Base-by-base conservation (phyloP, 1,140 invertebrate genomes). In the Bathynomus jamesi region DNA sequence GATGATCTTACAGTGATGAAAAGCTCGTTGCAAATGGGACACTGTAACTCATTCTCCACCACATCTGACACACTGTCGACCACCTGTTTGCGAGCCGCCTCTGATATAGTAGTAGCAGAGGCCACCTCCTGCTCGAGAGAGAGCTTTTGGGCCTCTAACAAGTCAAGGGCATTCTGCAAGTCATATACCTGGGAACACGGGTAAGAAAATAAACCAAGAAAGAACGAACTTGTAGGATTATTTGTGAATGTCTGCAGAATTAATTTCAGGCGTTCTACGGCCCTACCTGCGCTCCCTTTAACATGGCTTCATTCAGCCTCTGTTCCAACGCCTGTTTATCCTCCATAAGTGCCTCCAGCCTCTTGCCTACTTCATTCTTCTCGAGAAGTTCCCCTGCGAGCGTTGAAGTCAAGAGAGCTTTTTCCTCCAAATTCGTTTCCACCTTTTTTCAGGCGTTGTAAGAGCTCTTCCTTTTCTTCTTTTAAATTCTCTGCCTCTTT, bases 11-110 rank as follows among this genome's bases (percentile, higher is more conserved):
- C n/a, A n/a, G 83, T 83, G 0, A 92, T 83, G 81, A 92, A 90
- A 0, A 92, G 81, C 82, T 93, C 91, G 64, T 87, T 87, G 79
- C 91, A 94, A 72, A 94, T 89, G 67, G 86, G 87, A 79, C 91
- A 94, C 68, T 89, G 87, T 21, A 93, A 81, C 79, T 93, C 90
- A 67, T 85, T 87, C 75, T 91, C 90, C 84, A 92, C 86, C n/a
- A 89, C 84, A 69, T 87, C 81, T 27, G 82, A 84, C 31, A 90
- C 85, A 77, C 87, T 85, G 2, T 82, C 81, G 4, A 89, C 78
- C 3, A 86, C 80, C 17, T 78, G 81, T 32, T 86, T 81, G 67
- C 85, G 83, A 4, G 83, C 82, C 27, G 69, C 29, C 24, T 65
- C 60, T 17, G 73, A 60, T n/a, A 61, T 24, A 2, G 61, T 67